Conservation (phyloP, 2,888 invertebrate genomes). For the Temnothorax rugatulus region DNA sequence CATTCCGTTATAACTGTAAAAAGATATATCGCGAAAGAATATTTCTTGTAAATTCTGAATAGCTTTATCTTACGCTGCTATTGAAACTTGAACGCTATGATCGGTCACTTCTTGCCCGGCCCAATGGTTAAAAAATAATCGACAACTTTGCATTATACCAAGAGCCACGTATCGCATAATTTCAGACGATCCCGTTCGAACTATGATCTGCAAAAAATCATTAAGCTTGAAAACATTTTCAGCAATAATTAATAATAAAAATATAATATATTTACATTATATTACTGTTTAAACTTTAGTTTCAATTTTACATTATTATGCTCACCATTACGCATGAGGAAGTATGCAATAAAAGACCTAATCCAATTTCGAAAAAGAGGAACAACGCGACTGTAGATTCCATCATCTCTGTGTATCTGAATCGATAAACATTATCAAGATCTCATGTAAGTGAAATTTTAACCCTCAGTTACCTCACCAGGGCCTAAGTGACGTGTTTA, state of each 20-base stretch:
- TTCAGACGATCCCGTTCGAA: conserved; percentile 20
- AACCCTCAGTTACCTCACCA: no score
- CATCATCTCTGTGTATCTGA: conserved; percentile 26
- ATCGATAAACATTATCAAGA: conserved; percentile 3
- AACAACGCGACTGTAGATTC: background rate
- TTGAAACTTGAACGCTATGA: conserved; percentile 19
- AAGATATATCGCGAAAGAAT: background rate
- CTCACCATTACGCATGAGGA: conserved; percentile 31
- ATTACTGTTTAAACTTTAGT: background rate
- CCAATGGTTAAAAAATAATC: conserved; percentile 41
- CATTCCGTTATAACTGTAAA: conserved; percentile 33
- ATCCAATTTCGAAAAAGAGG: conserved; percentile 29
- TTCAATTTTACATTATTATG: background rate
- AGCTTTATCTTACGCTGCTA: conserved; percentile 40
- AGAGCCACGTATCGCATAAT: conserved; percentile 10
- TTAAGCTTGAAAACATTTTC: background rate
- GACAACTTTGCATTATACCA: conserved; percentile 1
- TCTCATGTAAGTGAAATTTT: no score
- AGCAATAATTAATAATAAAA: background rate
- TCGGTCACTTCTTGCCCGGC: conserved; percentile 38
- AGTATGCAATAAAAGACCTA: conserved; percentile 20
- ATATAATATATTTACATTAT: background rate
- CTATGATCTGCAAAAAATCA: background rate
- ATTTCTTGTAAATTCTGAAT: background rate
- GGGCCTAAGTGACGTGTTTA: no score